Percentiles rank a stretch among this genome's conserved stretches.
phyloP scores from a whole-genome alignment of 2,888 invertebrate genomes.

The Synergus japonicus region DNA sequence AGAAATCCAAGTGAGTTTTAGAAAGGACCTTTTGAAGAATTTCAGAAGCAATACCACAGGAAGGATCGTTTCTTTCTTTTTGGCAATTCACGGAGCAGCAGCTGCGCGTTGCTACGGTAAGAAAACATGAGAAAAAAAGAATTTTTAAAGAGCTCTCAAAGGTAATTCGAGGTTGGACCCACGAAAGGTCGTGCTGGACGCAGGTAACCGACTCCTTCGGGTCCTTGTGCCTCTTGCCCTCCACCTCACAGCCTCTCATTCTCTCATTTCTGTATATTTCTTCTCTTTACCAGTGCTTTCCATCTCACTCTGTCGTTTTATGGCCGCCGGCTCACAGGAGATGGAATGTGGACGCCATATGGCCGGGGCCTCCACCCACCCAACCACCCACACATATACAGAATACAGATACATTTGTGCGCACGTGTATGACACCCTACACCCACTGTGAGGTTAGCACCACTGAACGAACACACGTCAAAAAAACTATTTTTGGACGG shows the following conservation, averaged over 20 bases:
- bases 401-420: neutral
- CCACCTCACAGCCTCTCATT: constrained; percentile 55
- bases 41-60: constrained; percentile 2
- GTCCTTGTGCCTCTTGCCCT: constrained; percentile 58
- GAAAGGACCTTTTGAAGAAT: constrained; percentile 5
- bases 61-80: neutral
- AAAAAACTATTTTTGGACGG: constrained; percentile 56
- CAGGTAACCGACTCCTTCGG: constrained; percentile 60
- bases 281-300: constrained; percentile 43
- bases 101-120: constrained; percentile 4
- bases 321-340: constrained; percentile 65
- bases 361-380: constrained; percentile 71
- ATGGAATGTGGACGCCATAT: constrained; percentile 77
- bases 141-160: constrained; percentile 51
- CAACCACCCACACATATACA: constrained; percentile 64
- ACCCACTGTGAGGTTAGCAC: constrained; percentile 49
- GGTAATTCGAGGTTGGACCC: constrained; percentile 32
- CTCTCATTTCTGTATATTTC: constrained; percentile 37
- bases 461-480: constrained; percentile 51
- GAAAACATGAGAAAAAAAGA: constrained; percentile 8
- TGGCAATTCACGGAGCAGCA: constrained; percentile 14
- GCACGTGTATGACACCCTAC: constrained; percentile 40
- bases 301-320: constrained; percentile 49
- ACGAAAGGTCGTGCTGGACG: constrained; percentile 41
- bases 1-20: neutral